phyloP scores from a whole-genome alignment of 2,888 invertebrate species.

The Congeria kusceri region DNA sequence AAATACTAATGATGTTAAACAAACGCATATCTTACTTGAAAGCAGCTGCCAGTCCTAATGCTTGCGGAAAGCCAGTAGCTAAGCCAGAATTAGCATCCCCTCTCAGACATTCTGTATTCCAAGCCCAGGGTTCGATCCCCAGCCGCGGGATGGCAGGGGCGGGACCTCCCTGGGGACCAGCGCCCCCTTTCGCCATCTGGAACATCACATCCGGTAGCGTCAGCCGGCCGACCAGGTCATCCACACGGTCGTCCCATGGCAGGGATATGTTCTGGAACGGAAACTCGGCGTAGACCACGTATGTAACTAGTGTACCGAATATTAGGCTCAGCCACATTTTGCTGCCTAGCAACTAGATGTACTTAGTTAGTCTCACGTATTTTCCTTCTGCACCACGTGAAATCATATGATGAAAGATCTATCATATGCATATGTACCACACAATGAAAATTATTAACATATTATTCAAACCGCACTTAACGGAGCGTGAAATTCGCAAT shows the following conservation, averaged over 20 bases:
- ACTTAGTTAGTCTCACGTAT: too few relatives aligned
- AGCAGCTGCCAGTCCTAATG: constrained; percentile 81
- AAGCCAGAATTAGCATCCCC: constrained; percentile 79
- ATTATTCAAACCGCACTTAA: too few relatives aligned
- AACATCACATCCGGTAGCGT: constrained; percentile 78
- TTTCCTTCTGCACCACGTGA: too few relatives aligned
- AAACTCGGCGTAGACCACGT: constrained; percentile 43
- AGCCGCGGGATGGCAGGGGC: constrained; percentile 79
- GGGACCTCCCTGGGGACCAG: constrained; percentile 70
- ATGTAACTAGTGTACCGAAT: too few relatives aligned
- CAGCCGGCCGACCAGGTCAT: constrained; percentile 80
- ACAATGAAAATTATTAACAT: too few relatives aligned
- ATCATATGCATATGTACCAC: too few relatives aligned
- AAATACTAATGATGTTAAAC: not conserved
- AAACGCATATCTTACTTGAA: constrained; percentile 75
- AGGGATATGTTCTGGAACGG: constrained; percentile 80
- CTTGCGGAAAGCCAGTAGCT: constrained; percentile 83
- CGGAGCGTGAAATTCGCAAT: too few relatives aligned
- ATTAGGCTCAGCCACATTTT: too few relatives aligned
- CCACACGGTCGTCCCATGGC: constrained; percentile 77
- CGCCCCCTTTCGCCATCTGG: constrained; percentile 75
- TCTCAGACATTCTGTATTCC: constrained; percentile 81
- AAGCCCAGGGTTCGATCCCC: constrained; percentile 77
- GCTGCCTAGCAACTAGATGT: too few relatives aligned
- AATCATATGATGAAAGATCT: too few relatives aligned